Base-by-base conservation (phyloP, 1,140 invertebrate species). In the Helicoverpa armigera region DNA sequence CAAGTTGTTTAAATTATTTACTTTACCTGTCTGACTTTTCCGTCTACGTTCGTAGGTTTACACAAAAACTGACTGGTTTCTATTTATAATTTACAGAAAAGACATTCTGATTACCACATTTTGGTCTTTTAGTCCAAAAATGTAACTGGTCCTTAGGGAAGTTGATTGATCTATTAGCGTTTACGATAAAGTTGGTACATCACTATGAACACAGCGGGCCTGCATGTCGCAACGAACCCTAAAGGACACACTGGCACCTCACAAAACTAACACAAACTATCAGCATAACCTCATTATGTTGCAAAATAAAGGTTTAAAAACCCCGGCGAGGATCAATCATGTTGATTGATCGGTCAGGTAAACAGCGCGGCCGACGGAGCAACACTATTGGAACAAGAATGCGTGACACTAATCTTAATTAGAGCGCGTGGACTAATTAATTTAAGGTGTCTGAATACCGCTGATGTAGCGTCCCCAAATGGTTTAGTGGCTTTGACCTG, bases 271-370 rank as follows among this genome's bases (percentile, higher is more conserved):
- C 56, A 54, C 50, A 65, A 74, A 67, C 60, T 51, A 67, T 67
- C 60, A 79, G 48, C 53, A 9, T 83, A 82, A 81, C 86, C 85
- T 88, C 79, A 87, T 89, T 88, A 85, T 43, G 67, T 82, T 75
- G 83, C 80, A 83, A 85, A 89, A 87, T 85, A 86, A 86, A 70
- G 85, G 54, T 69, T 67, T 82, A 80, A 81, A 86, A 78, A 72
- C 2, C 16, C 29, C 83, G 72, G 82, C 70, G 54, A 84, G 79
- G 82, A 91, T 92, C 89, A 86, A 91, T 92, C 91, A 91, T 82
- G 58, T 84, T 90, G 88, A 92, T 91, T 89, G 89, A 91, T 89
- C 58, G 35, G 50, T 82, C 50, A 83, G 81, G 85, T 85, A 90
- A 86, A 88, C 88, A 87, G 35, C 50, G 29, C 76, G 76, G 70